phyloP scores from a whole-genome alignment of 2,113 vertebrate genomes.

The Oreocharis arfaki region DNA sequence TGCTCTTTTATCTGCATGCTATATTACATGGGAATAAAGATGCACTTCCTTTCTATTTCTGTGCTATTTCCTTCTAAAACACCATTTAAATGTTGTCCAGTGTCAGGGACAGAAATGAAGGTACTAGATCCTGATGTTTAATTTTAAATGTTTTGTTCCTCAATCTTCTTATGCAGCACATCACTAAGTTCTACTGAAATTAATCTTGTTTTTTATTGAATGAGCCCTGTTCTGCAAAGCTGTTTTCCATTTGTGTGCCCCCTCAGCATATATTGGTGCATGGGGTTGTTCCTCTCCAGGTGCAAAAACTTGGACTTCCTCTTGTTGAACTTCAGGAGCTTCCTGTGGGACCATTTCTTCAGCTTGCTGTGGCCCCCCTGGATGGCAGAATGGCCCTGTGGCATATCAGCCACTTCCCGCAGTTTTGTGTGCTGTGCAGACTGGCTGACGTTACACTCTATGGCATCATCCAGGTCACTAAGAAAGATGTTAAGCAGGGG shows the following conservation, averaged over 20 bases:
- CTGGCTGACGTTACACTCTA: background rate
- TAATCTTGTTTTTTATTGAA: background rate
- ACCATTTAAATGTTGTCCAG: background rate
- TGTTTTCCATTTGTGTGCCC: background rate
- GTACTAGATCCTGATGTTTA: background rate
- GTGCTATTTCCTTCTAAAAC: background rate
- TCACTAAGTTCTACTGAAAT: background rate
- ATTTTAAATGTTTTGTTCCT: background rate
- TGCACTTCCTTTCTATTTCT: background rate
- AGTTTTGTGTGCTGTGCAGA: background rate
- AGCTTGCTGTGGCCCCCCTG: too few species aligned
- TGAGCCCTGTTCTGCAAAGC: background rate
- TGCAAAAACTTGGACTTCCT: background rate
- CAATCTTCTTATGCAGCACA: background rate
- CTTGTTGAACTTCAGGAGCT: background rate
- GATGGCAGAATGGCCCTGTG: background rate
- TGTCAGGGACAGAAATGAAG: background rate
- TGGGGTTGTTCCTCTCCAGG: background rate
- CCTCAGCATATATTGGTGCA: background rate
- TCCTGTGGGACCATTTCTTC: background rate
- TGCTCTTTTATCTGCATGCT: background rate
- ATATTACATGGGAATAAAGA: background rate
- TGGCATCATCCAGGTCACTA: background rate
- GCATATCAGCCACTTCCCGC: rapidly evolving
- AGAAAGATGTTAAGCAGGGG: background rate